Conservation (phyloP, 2,113 vertebrate species). For the Cavia porcellus region DNA sequence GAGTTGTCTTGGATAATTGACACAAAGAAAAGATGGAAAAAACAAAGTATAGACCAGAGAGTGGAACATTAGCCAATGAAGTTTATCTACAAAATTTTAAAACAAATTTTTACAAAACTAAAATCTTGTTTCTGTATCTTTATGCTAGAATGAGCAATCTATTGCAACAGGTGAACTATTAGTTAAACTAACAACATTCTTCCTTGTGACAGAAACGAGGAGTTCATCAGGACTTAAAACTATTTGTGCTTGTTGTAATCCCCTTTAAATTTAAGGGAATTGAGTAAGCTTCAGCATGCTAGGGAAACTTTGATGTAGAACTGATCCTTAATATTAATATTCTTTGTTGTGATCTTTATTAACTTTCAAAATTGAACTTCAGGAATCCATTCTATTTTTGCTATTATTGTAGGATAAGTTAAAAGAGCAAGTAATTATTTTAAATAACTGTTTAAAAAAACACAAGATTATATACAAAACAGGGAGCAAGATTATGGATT, state of each 20-base stretch:
- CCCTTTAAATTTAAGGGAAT: neutral
- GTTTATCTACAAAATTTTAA: neutral
- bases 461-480: neutral
- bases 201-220: neutral
- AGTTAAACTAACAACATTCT: neutral
- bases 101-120: conserved; percentile 1
- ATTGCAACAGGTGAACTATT: neutral
- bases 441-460: neutral
- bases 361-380: conserved; percentile 47
- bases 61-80: conserved; percentile 36
- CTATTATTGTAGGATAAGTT: conserved; percentile 11
- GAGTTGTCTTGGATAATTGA: conserved; percentile 93
- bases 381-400: neutral
- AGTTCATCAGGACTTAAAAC: neutral
- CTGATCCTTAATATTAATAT: neutral
- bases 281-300: conserved; percentile 1
- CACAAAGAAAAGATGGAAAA: conserved; percentile 88
- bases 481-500: neutral
- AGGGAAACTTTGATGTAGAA: neutral
- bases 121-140: neutral
- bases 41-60: conserved; percentile 55
- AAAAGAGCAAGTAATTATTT: neutral
- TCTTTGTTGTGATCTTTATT: conserved; percentile 29
- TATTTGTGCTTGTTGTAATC: conserved; percentile 27
- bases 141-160: conserved; percentile 14